These are phyloP conservation scores for Ariopsis seemanni DNA, from an alignment of 2,113 vertebrate genomes.

Conservation along the genomic window DNA sequence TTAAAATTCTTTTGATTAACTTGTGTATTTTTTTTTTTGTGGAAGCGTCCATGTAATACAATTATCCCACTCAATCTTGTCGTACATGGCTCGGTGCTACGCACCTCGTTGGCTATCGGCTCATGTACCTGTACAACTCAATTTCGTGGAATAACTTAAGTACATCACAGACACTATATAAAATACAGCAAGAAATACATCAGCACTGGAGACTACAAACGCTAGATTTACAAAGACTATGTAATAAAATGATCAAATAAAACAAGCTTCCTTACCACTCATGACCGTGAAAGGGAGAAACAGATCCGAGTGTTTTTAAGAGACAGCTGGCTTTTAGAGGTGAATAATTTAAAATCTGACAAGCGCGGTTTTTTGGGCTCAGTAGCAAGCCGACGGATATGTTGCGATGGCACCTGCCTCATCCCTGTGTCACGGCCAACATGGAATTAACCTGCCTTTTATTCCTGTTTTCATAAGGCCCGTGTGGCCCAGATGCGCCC, in stretches of 20 bases:
- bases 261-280: not conserved
- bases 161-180: not conserved
- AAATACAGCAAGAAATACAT: not conserved
- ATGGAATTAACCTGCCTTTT: conserved; percentile 24
- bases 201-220: not conserved
- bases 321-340: not conserved
- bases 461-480: conserved; percentile 31
- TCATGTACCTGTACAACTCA: too few relatives aligned
- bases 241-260: not conserved
- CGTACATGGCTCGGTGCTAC: too few relatives aligned
- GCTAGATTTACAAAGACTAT: not conserved
- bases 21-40: too few relatives aligned
- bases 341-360: conserved; percentile 25
- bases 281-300: not conserved
- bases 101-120: too few relatives aligned
- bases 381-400: not conserved
- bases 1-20: too few relatives aligned
- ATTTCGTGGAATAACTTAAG: too few relatives aligned
- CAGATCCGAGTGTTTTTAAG: conserved; percentile 1
- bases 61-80: too few relatives aligned
- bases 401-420: not conserved
- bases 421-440: conserved; percentile 14
- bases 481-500: not conserved
- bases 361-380: not conserved
- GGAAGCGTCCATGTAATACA: too few relatives aligned